Base-by-base conservation (phyloP, 1,140 invertebrate genomes). In the Metaphire vulgaris region DNA sequence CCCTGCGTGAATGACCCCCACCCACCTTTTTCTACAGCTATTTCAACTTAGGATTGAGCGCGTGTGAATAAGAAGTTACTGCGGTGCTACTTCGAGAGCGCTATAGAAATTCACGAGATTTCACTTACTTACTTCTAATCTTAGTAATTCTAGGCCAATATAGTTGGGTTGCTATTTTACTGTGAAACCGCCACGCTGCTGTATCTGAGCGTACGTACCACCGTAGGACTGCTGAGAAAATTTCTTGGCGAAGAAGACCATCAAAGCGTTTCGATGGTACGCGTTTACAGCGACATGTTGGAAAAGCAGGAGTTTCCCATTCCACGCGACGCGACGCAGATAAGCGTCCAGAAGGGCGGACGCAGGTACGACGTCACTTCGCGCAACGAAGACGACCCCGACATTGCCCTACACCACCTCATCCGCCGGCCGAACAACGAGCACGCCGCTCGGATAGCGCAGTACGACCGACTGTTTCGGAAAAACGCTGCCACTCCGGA, bases 231-330 rank as follows among this genome's bases (percentile, higher is more conserved):
- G 6, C 21, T 56, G 41, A 33, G 76, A 83, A 81, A 74, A 16
- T 79, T 80, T 71, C 78, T 81, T 26, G 66, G 77, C 64, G 76
- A 71, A 26, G 69, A 82, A 32, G 77, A 75, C 30, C 28, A 74
- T 1, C 74, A 56, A 2, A 76, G 77, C 72, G 80, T 82, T 31
- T 79, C 78, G 30, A 78, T 85, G 31, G 79, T 84, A 12, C 71
- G 83, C 74, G 81, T 85, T 6, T 84, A 84, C 72, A 81, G 81
- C 74, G 79, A 81, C n/a, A 68, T 75, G 26, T 74, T 83, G 28
- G 84, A 83, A 74, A 75, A 78, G n/a, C 72, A 80, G 26, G 79
- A 80, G 15, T 83, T 80, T 76, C 84, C 84, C 0, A 41, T 80
- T 33, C 80, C 81, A 15, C 6, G 74, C 77, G 74, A 64, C 65